These are phyloP conservation scores for Ptilonorhynchus violaceus DNA, from an alignment of 2,113 vertebrate genomes.

Conservation along the genomic window DNA sequence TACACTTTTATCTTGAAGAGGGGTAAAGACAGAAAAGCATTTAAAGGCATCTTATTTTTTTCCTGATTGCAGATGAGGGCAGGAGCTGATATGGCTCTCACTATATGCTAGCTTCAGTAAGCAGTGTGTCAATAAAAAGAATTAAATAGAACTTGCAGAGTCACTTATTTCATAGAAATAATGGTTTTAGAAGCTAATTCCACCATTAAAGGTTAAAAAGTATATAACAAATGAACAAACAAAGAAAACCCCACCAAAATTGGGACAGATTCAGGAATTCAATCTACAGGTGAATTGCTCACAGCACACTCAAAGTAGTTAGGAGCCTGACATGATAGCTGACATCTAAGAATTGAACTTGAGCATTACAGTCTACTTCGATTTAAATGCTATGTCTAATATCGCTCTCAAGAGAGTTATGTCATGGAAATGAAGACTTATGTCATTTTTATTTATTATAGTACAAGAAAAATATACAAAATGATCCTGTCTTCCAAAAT, in stretches of 20 bases:
- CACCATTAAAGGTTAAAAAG: background rate
- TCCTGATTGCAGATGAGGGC: background rate
- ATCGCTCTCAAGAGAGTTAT: background rate
- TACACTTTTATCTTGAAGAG: background rate
- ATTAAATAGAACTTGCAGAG: background rate
- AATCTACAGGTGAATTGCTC: background rate
- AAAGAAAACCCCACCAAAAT: background rate
- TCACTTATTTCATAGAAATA: background rate
- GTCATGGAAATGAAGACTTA: background rate
- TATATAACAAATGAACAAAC: background rate
- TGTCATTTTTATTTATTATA: background rate
- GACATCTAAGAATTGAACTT: background rate
- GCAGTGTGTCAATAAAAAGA: background rate
- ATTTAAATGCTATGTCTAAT: background rate
- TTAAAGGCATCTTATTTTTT: constrained; percentile 12
- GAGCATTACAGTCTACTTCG: background rate
- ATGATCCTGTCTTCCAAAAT: background rate
- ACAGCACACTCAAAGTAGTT: background rate
- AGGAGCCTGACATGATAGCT: background rate
- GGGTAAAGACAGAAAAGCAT: background rate
- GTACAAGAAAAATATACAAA: background rate
- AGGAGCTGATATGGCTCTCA: background rate
- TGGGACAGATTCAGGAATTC: background rate
- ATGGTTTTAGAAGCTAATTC: background rate
- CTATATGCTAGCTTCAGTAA: background rate